Evolutionary conservation across 2,113 vertebrate genomes (phyloP).

Genomic region (Antennarius striatus): DNA sequence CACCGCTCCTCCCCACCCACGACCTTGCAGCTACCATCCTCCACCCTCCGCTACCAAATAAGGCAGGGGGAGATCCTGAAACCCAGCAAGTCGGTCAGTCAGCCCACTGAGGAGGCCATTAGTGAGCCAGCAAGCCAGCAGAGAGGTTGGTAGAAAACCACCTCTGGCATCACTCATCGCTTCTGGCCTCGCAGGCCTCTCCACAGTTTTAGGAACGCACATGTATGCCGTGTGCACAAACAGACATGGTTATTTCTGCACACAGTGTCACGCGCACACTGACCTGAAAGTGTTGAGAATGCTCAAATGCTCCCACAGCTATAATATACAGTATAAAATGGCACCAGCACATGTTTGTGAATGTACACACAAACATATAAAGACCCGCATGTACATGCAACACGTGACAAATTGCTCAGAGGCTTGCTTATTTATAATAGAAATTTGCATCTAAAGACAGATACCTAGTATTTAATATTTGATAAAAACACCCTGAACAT

Average conservation of each 20-base stretch:
- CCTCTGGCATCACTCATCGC: constrained; percentile 73
- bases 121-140: constrained; percentile 58
- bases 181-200: constrained; percentile 27
- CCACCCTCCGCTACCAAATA: constrained; percentile 68
- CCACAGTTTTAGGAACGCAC: constrained; percentile 26
- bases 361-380: constrained; percentile 3
- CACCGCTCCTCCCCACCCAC: constrained; percentile 31
- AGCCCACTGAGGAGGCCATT: constrained; percentile 66
- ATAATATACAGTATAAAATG: constrained; percentile 27
- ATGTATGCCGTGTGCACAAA: constrained; percentile 20
- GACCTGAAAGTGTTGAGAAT: constrained; percentile 49
- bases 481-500: constrained; percentile 27
- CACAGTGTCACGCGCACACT: constrained; percentile 4
- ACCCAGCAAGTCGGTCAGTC: constrained; percentile 63
- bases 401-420: constrained; percentile 28
- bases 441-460: constrained; percentile 6
- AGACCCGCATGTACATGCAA: constrained; percentile 5
- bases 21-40: constrained; percentile 36
- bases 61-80: constrained; percentile 64
- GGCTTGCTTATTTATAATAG: constrained; percentile 18
- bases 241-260: constrained; percentile 26
- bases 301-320: constrained; percentile 24
- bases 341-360: not conserved
- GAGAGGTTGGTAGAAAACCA: constrained; percentile 69
- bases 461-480: constrained; percentile 11